Base-by-base conservation (phyloP, 2,888 invertebrate genomes). In the Lasioglossum lativentre region DNA sequence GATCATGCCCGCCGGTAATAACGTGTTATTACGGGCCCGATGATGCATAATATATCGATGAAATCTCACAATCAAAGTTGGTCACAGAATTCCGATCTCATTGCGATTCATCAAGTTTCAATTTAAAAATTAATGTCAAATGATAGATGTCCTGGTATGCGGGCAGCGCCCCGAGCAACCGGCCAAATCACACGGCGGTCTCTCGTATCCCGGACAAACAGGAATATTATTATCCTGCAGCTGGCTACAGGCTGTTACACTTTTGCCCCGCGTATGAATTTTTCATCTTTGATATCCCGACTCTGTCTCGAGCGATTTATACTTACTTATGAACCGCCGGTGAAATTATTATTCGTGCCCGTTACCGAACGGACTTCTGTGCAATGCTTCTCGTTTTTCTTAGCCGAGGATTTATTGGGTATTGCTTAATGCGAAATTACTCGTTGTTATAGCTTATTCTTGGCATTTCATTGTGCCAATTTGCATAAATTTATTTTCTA, bases 151-250 rank as follows among this genome's bases (percentile, higher is more conserved):
- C 59, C 75, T 75, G 81, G 87, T 78, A 83, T 87, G 83, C 78
- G 72, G 77, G 78, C 73, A 86, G 79, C 73, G 86, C 89, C 86
- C 42, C 74, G 73, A 83, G 89, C 84, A 83, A 40, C 84, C 78
- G 70, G 59, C 87, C 86, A 84, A 89, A 89, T 89, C 89, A 89
- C 81, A 86, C 76, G 89, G 86, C 85, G 89, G 86, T 82, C 81
- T 81, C 78, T 73, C 76, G 78, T 75, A 83, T 80, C 73, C 86
- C 85, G 40, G 63, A 42, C 86, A 83, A 88, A 83, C 83, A 78
- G 80, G 82, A 88, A 88, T 83, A 86, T 83, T 81, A 87, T 87
- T 86, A 83, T 83, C 80, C 56, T 27, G 70, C 73, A 40, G 59
- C 63, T 75, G 47, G 70, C 68, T 77, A 75, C 66, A 76, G 78